Evolutionary conservation across 2,113 vertebrate genomes (phyloP).

Genomic region (Dipodomys spectabilis): DNA sequence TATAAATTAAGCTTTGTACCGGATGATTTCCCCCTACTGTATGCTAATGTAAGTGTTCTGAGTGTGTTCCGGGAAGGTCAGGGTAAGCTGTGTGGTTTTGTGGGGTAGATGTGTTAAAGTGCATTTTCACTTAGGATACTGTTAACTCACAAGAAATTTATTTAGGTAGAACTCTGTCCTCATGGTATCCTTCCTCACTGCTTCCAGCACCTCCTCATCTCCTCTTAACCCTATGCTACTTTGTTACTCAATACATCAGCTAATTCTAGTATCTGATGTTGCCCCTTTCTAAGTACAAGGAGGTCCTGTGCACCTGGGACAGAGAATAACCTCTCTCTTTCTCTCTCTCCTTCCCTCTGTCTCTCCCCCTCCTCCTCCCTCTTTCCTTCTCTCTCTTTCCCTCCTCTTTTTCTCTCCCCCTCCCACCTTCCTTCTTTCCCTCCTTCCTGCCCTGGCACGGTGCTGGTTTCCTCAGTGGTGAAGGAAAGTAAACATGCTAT

Average conservation of each 20-base stretch:
- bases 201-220: neutral
- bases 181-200: neutral
- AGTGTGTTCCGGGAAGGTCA: neutral
- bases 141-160: neutral
- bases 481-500: fast-evolving
- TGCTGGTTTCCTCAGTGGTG: neutral
- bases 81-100: neutral
- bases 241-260: fast-evolving
- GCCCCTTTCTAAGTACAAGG: fast-evolving
- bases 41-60: neutral
- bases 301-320: neutral
- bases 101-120: neutral
- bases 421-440: too few relatives aligned
- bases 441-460: neutral
- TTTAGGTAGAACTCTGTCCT: neutral
- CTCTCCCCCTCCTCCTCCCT: too few relatives aligned
- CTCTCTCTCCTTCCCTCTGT: too few relatives aligned
- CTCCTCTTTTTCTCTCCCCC: too few relatives aligned
- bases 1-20: neutral
- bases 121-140: neutral
- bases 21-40: neutral
- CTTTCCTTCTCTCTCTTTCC: too few relatives aligned
- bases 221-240: neutral
- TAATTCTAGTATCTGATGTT: fast-evolving
- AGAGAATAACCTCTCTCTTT: too few relatives aligned